phyloP scores from a whole-genome alignment of 2,888 invertebrate species.

The Nomada flava region DNA sequence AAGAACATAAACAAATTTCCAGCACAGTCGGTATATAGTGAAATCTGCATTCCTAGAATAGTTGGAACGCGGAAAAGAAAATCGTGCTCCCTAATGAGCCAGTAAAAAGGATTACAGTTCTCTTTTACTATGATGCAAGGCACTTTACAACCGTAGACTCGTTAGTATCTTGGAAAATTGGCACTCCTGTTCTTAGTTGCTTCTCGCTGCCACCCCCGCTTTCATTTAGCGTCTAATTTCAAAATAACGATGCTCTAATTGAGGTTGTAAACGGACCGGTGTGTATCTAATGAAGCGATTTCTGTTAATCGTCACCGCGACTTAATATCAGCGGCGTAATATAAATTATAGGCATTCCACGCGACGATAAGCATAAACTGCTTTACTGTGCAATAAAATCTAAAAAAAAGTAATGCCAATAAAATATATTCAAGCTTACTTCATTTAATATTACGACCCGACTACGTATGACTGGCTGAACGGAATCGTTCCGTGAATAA shows the following conservation, averaged over 20 bases:
- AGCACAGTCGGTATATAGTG: too few species aligned
- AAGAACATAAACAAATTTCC: too few species aligned
- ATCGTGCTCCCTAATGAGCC: slow-evolving; percentile 8
- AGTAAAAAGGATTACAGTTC: slow-evolving; percentile 47
- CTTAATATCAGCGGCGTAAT: slow-evolving; percentile 27
- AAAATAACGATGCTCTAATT: slow-evolving; percentile 66
- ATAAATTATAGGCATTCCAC: not conserved
- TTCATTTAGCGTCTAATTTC: slow-evolving; percentile 49
- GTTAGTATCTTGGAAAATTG: slow-evolving; percentile 34
- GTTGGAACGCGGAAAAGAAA: slow-evolving; percentile 11
- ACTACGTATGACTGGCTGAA: too few species aligned
- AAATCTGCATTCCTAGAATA: too few species aligned
- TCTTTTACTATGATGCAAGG: slow-evolving; percentile 34
- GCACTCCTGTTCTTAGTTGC: slow-evolving; percentile 3
- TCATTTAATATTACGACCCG: too few species aligned
- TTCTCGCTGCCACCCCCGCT: slow-evolving; percentile 3
- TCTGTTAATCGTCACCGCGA: slow-evolving; percentile 60
- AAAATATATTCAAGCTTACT: not conserved
- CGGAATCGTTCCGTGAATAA: too few species aligned
- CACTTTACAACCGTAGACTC: slow-evolving; percentile 32
- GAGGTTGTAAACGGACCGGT: slow-evolving; percentile 50
- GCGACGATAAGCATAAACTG: not conserved
- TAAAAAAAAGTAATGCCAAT: not conserved
- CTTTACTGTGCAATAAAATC: not conserved
- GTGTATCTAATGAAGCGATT: slow-evolving; percentile 66